Evolutionary conservation across 1,140 invertebrate species (phyloP).

Genomic region (Heliothis virescens): DNA sequence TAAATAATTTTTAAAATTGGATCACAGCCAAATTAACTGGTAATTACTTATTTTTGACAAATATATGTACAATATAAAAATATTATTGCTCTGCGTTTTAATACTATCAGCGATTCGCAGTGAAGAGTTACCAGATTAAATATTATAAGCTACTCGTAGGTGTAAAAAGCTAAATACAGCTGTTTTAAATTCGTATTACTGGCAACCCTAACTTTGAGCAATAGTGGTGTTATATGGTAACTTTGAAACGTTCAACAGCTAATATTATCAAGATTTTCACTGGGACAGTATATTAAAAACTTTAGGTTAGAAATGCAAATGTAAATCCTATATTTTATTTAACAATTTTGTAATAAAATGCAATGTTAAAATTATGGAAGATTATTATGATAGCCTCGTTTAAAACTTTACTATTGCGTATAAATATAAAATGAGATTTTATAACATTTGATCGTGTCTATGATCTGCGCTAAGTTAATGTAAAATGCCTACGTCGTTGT

Average conservation of each 20-base stretch:
- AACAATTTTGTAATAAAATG: constrained; percentile 9
- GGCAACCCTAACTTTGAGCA: constrained; percentile 12
- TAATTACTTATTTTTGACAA: constrained; percentile 10
- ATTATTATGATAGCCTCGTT: neutral
- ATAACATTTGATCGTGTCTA: constrained; percentile 11
- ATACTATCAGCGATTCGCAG: neutral
- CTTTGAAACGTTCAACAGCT: neutral
- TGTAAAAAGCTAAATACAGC: constrained; percentile 12
- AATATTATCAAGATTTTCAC: neutral
- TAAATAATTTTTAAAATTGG: constrained; percentile 4
- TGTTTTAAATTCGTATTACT: neutral
- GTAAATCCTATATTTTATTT: neutral
- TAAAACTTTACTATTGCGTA: neutral
- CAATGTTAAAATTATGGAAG: neutral
- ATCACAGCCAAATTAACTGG: constrained; percentile 43
- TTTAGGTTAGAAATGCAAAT: neutral
- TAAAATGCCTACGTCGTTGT: constrained; percentile 26
- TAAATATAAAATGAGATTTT: neutral
- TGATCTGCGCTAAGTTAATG: neutral
- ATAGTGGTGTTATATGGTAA: constrained; percentile 12
- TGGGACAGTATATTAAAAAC: too few relatives aligned
- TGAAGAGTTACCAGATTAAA: constrained; percentile 12
- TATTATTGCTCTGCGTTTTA: constrained; percentile 25
- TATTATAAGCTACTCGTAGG: constrained; percentile 7
- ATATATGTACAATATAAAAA: constrained; percentile 12